Evolutionary conservation across 2,888 invertebrate genomes (phyloP).

Genomic region (Pseudeuparius sepicola): DNA sequence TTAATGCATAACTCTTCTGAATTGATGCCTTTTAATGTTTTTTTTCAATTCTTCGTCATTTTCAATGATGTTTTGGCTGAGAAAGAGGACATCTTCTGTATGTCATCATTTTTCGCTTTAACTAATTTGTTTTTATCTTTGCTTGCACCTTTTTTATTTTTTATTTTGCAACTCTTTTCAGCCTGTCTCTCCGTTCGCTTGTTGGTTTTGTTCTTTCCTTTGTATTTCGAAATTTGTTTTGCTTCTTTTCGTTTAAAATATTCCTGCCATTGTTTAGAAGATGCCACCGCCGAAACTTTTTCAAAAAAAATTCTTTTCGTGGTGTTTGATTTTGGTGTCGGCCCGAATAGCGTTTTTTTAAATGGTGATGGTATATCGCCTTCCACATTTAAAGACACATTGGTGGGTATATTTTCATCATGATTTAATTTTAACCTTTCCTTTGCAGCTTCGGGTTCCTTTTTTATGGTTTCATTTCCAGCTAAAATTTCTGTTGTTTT

Average conservation of each 20-base stretch:
- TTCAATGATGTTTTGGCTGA: background rate
- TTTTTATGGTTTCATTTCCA: too few relatives aligned
- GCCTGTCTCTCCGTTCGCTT: constrained; percentile 9
- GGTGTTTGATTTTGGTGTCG: constrained; percentile 11
- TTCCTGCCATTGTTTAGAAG: constrained; percentile 15
- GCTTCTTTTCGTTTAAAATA: constrained; percentile 12
- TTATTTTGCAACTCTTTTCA: constrained; percentile 10
- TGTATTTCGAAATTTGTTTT: constrained; percentile 4
- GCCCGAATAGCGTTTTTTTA: constrained; percentile 15
- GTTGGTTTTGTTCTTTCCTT: constrained; percentile 8
- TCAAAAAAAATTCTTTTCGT: constrained; percentile 6
- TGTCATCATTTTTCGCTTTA: background rate
- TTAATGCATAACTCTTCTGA: constrained; percentile 14
- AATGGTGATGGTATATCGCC: constrained; percentile 15
- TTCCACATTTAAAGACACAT: constrained; percentile 10
- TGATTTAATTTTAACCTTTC: constrained; percentile 12
- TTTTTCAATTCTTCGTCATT: background rate
- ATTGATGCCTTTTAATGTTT: too few relatives aligned
- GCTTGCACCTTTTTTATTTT: constrained; percentile 8
- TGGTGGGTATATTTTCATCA: constrained; percentile 8
- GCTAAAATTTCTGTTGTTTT: too few relatives aligned
- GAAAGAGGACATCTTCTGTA: background rate
- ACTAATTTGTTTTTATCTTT: constrained; percentile 4
- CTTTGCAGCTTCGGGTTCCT: constrained; percentile 13
- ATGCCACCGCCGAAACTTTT: constrained; percentile 13